Evolutionary conservation across 2,888 invertebrate genomes (phyloP), one percentile per base, ranked within the genome.

Genomic region (Chloromyia formosa): DNA sequence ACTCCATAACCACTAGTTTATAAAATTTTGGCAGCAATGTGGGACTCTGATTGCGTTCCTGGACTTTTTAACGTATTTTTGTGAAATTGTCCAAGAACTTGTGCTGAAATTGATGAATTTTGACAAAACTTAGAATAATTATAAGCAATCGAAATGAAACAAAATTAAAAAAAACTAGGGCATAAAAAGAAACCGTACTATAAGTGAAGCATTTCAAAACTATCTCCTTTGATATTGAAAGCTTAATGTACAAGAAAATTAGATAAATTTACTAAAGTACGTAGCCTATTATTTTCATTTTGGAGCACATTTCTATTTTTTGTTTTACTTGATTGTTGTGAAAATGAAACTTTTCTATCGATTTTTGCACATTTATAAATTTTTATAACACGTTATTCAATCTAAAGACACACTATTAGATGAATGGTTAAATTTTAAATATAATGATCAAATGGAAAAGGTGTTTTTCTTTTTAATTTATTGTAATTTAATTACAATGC

Each of bases 41-140:
- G 16, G 12, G 49, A 49, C 12, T n/a, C 16, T 49, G 49, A 12
- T 7, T n/a, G 49, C 10, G 49, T 49, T 49, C 49, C 3, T 49
- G 16, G 49, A 12, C 12, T 49, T 49, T 49, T 10, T 3, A 35
- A 35, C 27, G 7, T 7, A 35, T 7, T 35, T 12, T 18, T 2
- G 3, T 35, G 4, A 10, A 53, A 18, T n/a, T 5, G 16, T 45
- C n/a, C 35, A 61, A 4, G 61, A 73, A 45, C 61, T 60, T 20
- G 61, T 16, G 73, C 73, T 73, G 73, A 73, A 73, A 73, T 61
- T 73, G 73, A 73, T 23, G 20, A 71, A 71, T 23, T 71, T 56
- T 42, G 27, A 20, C 23, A 27, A 45, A 58, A 73, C 22, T 60
- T 42, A 61, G 22, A 18, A 14, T 62, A 62, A 62, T 62, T 18